These are phyloP conservation scores for Lycophotia porphyrea DNA, from an alignment of 2,888 invertebrate genomes.

Conservation along the genomic window DNA sequence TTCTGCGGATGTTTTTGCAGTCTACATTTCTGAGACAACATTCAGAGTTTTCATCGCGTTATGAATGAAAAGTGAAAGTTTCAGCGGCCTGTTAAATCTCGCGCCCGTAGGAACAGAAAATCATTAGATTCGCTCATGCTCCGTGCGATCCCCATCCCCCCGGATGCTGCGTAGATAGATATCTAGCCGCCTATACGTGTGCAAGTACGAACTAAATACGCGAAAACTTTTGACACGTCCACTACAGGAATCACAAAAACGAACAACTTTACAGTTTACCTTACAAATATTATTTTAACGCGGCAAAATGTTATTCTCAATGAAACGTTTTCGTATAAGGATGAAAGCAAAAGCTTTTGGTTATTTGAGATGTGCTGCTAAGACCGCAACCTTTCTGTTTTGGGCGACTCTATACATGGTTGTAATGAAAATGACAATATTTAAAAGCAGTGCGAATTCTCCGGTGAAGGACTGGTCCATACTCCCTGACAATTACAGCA, in stretches of 20 bases:
- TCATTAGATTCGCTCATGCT: slow-evolving; percentile 89
- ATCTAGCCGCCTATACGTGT: slow-evolving; percentile 29
- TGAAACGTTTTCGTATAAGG: slow-evolving; percentile 80
- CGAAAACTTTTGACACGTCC: slow-evolving; percentile 63
- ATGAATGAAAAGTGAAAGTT: slow-evolving; percentile 24
- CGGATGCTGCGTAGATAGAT: slow-evolving; percentile 80
- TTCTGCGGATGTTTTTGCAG: too few species aligned
- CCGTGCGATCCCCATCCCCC: slow-evolving; percentile 73
- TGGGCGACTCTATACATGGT: slow-evolving; percentile 87
- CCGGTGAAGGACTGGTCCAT: slow-evolving; percentile 82
- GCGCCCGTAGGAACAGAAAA: slow-evolving; percentile 79
- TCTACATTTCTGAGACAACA: slow-evolving; percentile 7
- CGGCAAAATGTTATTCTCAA: slow-evolving; percentile 80
- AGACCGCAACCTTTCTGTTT: slow-evolving; percentile 86
- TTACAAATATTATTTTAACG: slow-evolving; percentile 57
- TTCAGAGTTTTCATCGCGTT: slow-evolving; percentile 19
- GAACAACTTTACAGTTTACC: slow-evolving; percentile 42
- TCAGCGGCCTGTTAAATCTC: slow-evolving; percentile 67
- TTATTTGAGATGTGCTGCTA: slow-evolving; percentile 86
- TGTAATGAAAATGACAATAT: slow-evolving; percentile 88
- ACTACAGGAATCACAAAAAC: slow-evolving; percentile 54
- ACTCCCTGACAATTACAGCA: slow-evolving; percentile 87
- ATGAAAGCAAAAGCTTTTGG: slow-evolving; percentile 81
- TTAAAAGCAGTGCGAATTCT: slow-evolving; percentile 81
- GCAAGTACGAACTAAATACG: slow-evolving; percentile 32